A percentile compares a stretch with the other conserved stretches of the same genome.
These are phyloP conservation scores for Agapostemon virescens DNA, from an alignment of 2,888 invertebrate genomes.

Conservation along the genomic window DNA sequence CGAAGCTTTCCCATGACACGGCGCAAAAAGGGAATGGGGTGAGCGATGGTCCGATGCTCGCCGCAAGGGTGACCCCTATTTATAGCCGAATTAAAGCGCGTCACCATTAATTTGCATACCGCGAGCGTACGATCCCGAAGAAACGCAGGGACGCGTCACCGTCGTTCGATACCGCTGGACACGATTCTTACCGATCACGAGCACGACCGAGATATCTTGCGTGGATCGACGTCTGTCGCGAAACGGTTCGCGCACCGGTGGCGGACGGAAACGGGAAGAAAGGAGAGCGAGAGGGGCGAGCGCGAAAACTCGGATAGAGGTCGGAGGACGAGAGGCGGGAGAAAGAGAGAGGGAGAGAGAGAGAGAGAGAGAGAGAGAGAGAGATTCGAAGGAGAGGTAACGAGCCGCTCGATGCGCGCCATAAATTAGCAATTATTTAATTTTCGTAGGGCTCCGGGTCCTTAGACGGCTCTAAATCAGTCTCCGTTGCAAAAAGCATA, in stretches of 20 bases:
- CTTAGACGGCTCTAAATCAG: constrained; percentile 81
- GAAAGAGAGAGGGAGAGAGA: constrained; percentile 18
- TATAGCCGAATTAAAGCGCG: constrained; percentile 81
- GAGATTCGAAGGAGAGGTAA: constrained; percentile 58
- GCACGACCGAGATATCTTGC: neutral
- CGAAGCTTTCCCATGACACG: constrained; percentile 79
- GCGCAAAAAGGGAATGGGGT: constrained; percentile 74
- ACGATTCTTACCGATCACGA: constrained; percentile 26
- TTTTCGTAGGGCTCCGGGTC: constrained; percentile 80
- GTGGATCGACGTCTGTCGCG: neutral
- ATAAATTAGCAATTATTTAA: constrained; percentile 81
- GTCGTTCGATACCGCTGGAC: constrained; percentile 45
- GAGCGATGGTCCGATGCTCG: constrained; percentile 78
- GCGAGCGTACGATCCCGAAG: constrained; percentile 62
- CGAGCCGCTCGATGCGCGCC: constrained; percentile 78
- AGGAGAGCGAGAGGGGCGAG: neutral
- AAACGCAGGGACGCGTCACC: constrained; percentile 55
- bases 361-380: neutral
- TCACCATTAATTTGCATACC: constrained; percentile 80
- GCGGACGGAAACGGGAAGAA: neutral
- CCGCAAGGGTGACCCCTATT: constrained; percentile 79
- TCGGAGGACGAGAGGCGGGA: neutral
- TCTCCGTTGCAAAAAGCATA: constrained; percentile 80
- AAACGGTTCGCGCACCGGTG: neutral
- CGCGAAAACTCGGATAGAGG: neutral